phyloP scores from a whole-genome alignment of 2,797 vertebrate species.

The Tapera naevia region DNA sequence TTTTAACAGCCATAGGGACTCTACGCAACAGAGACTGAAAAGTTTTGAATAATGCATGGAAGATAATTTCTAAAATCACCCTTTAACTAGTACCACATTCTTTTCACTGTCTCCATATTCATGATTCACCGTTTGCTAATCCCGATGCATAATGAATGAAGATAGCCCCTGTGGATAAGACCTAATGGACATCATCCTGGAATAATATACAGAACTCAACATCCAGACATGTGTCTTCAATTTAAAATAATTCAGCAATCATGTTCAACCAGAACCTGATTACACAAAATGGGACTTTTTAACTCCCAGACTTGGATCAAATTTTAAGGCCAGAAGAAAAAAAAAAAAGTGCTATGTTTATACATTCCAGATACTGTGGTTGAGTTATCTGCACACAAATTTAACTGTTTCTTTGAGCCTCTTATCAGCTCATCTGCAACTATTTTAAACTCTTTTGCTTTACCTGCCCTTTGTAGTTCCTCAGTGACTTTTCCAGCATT shows the following conservation, averaged over 20 bases:
- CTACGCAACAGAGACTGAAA: conserved; percentile 56
- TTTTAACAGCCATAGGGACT: conserved; percentile 67
- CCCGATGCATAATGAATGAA: conserved; percentile 78
- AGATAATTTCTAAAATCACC: conserved; percentile 78
- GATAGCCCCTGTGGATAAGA: conserved; percentile 82
- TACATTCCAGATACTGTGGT: conserved; percentile 76
- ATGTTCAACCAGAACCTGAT: conserved; percentile 86
- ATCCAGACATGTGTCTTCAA: conserved; percentile 85
- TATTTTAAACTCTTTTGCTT: conserved; percentile 67
- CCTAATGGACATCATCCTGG: conserved; percentile 83
- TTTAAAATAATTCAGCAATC: conserved; percentile 88
- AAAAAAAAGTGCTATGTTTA: conserved; percentile 72
- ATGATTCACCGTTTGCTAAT: conserved; percentile 75
- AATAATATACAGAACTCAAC: conserved; percentile 79
- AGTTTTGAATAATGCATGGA: conserved; percentile 79
- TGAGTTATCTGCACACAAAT: conserved; percentile 73
- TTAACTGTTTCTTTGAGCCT: conserved; percentile 73
- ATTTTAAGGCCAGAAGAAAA: conserved; percentile 75
- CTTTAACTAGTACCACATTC: conserved; percentile 79
- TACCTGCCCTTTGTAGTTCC: conserved; percentile 65
- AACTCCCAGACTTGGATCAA: conserved; percentile 83
- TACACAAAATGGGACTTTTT: conserved; percentile 86
- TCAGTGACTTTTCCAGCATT: conserved; percentile 48
- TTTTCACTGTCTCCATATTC: conserved; percentile 74
- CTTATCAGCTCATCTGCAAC: conserved; percentile 68